Percentiles rank a stretch among this genome's conserved stretches.
Evolutionary conservation across 2,888 invertebrate genomes (phyloP).

Genomic region (Eremobia ochroleuca): DNA sequence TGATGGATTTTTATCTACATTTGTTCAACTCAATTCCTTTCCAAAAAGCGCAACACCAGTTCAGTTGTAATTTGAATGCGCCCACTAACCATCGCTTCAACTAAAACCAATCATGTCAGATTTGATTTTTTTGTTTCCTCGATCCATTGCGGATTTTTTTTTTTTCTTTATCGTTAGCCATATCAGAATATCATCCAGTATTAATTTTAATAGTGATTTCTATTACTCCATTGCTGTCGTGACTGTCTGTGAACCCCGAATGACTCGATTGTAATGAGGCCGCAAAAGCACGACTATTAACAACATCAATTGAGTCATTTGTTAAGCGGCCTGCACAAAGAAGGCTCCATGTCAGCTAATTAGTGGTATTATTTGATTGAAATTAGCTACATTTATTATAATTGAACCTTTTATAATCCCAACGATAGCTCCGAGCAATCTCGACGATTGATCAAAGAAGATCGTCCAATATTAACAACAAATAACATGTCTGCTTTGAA

Average conservation of each 20-base stretch:
- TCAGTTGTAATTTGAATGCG: background rate
- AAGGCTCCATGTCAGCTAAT: constrained; percentile 86
- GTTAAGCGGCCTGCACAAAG: constrained; percentile 87
- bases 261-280: constrained; percentile 77
- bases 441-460: constrained; percentile 80
- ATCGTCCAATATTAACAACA: constrained; percentile 77
- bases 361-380: constrained; percentile 90
- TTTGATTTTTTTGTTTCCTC: constrained; percentile 14
- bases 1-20: background rate
- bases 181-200: constrained; percentile 51
- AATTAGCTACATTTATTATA: constrained; percentile 89
- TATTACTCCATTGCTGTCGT: constrained; percentile 72
- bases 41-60: background rate
- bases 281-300: constrained; percentile 82
- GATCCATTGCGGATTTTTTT: constrained; percentile 10
- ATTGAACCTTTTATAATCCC: constrained; percentile 85
- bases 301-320: constrained; percentile 89
- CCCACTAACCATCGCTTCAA: constrained; percentile 5
- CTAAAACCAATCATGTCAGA: constrained; percentile 21
- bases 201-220: constrained; percentile 61
- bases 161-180: constrained; percentile 16
- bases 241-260: constrained; percentile 76
- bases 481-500: constrained; percentile 54
- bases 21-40: background rate
- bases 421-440: constrained; percentile 79